These are phyloP conservation scores for Brachionus angularis DNA, from an alignment of 1,140 invertebrate genomes.

Conservation along the genomic window DNA sequence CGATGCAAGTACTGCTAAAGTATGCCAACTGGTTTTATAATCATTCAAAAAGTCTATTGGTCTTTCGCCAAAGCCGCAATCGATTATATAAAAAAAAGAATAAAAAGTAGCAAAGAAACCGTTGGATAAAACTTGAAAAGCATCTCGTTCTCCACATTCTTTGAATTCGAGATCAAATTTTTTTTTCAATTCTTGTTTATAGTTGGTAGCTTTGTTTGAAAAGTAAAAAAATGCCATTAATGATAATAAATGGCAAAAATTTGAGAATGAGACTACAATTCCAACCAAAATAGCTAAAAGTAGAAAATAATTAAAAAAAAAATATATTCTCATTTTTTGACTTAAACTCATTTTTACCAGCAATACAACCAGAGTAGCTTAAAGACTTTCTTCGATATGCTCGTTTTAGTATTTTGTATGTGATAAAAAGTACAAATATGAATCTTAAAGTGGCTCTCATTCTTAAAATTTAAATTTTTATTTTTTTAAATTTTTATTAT, in stretches of 20 bases:
- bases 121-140: conserved; percentile 22
- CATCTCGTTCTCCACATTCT: conserved; percentile 4
- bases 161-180: conserved; percentile 1
- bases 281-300: neutral
- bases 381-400: neutral
- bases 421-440: conserved; percentile 6
- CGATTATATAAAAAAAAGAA: conserved; percentile 25
- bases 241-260: conserved; percentile 16
- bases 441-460: no score
- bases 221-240: conserved; percentile 28
- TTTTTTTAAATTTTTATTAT: no score
- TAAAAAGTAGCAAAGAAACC: conserved; percentile 28
- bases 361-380: neutral
- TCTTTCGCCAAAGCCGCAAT: conserved; percentile 17
- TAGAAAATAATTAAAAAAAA: neutral
- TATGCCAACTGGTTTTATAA: conserved; percentile 29
- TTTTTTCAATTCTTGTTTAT: neutral
- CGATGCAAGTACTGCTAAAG: conserved; percentile 19
- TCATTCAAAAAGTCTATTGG: conserved; percentile 10
- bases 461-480: no score
- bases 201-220: conserved; percentile 10
- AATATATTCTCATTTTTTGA: no score
- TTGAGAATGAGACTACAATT: conserved; percentile 1
- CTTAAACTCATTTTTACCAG: neutral
- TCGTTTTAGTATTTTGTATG: neutral